A percentile compares a stretch with the other conserved stretches of the same genome.
Evolutionary conservation across 2,797 vertebrate genomes (phyloP).

Genomic region (Sphenopsis melanotis): DNA sequence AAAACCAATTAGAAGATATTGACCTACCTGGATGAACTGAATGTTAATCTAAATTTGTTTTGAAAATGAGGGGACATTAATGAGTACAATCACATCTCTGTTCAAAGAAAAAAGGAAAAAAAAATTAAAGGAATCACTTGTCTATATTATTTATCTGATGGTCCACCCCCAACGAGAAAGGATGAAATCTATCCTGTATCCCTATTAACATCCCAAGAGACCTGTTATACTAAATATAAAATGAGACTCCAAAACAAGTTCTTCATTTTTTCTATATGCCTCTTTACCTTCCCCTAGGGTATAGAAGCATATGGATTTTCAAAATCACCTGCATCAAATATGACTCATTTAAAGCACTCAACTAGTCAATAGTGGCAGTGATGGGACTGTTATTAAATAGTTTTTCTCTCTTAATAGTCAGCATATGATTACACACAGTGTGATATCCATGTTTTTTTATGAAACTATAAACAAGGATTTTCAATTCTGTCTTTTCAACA

Average conservation of each 20-base stretch:
- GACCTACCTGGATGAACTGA: neutral
- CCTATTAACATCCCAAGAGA: neutral
- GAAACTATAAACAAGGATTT: neutral
- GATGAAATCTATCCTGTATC: neutral
- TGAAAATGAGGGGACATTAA: neutral
- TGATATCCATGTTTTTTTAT: neutral
- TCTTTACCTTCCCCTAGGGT: neutral
- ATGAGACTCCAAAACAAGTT: neutral
- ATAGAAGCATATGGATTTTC: neutral
- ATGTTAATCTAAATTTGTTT: neutral
- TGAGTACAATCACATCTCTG: neutral
- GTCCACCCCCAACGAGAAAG: neutral
- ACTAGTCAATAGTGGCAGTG: neutral
- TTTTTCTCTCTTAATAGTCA: neutral
- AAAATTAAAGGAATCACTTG: rapidly evolving
- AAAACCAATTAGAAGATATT: neutral
- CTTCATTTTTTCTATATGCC: neutral
- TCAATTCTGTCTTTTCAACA: neutral
- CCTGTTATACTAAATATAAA: neutral
- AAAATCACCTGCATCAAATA: neutral
- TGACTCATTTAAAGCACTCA: neutral
- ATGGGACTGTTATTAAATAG: neutral
- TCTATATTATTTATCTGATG: neutral
- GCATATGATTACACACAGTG: neutral
- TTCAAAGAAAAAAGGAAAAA: neutral